Evolutionary conservation across 2,797 vertebrate species (phyloP), one percentile per base, ranked within the genome.

Genomic region (Peromyscus melanophrys): DNA sequence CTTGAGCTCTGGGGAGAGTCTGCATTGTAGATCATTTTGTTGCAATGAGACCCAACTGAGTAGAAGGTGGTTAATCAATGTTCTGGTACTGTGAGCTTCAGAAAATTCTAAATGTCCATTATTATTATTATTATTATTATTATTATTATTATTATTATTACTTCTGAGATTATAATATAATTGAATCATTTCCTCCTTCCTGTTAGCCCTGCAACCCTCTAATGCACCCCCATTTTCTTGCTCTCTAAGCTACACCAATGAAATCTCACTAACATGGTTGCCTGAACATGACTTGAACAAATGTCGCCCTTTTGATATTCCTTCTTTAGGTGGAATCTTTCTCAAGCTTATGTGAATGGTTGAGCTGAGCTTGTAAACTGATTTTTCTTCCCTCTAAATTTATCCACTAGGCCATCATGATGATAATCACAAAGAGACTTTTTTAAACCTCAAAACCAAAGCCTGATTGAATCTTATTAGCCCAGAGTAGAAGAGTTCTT

Each of bases 381-480:
- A 16, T 61, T 49, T 69, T 43, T 61, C n/a, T 23, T 80, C 21
- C 17, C 23, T 96, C 16, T 0, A 14, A 37, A 55, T n/a, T 12
- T 77, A 67, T 81, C 55, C 92, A 73, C 29, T 92, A 78, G 31
- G 6, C 16, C 75, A 14, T 90, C 78, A 37, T 37, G 46, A 37
- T 77, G 37, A 52, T 89, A 31, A 67, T 77, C 57, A 94, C 31
- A 90, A 89, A 90, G 59, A 31, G 80, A 82, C 27, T 57, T 90
- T 95, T 92, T 46, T 82, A 84, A n/a, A 67, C 43, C 12, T 88
- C 27, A 76, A 13, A 49, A 49, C 40, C 59, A 89, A 95, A 89
- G 34, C 10, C 63, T n/a, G 12, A 92, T 55, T 91, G 57, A 77
- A 87, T 93, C 61, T 92, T 94, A 69, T 63, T 95, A 94, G 59